Evolutionary conservation across 2,888 invertebrate genomes (phyloP), one percentile per base, ranked within the genome.

Genomic region (Argyresthia goedartella): DNA sequence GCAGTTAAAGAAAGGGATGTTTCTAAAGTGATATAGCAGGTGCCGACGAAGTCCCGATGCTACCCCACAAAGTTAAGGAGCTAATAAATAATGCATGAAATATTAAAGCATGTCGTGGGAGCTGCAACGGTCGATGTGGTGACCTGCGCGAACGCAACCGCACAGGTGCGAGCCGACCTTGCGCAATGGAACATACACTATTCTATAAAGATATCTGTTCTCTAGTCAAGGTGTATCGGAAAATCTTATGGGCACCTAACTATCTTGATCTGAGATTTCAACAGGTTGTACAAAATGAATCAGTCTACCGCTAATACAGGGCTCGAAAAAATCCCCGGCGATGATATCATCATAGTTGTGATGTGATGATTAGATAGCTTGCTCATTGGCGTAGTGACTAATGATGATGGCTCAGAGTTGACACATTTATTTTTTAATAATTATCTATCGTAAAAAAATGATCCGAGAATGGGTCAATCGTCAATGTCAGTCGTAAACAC

Each of bases 141-240:
- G 25, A 25, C 25, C 62, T 73, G 73, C 76, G 73, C 71, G 67
- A 69, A 65, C 57, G 63, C 59, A 57, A 56, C 58, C 69, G 75
- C 81, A n/a, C n/a, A 78, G 76, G 76, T 79, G 80, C 70, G 71
- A 66, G 66, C 64, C 76, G 76, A 81, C 82, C 81, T 84, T 84
- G 81, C 78, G 79, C 74, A 81, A 81, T 80, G 78, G 68, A 78
- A 78, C 71, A 68, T 56, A 25, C 25, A 25, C 25, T 25, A 25
- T 25, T 25, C 25, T 25, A 72, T 71, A 65, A 35, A 61, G 59
- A 25, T 64, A 71, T 76, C 73, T 73, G 69, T 70, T 65, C 57
- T 63, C 71, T 64, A 69, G 75, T 25, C 25, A 25, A 25, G 25
- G 67, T 74, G 63, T 74, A 79, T 77, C 76, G 70, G 76, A 78